Base-by-base conservation (phyloP, 1,140 invertebrate genomes). In the Bursaphelenchus mucronatus region DNA sequence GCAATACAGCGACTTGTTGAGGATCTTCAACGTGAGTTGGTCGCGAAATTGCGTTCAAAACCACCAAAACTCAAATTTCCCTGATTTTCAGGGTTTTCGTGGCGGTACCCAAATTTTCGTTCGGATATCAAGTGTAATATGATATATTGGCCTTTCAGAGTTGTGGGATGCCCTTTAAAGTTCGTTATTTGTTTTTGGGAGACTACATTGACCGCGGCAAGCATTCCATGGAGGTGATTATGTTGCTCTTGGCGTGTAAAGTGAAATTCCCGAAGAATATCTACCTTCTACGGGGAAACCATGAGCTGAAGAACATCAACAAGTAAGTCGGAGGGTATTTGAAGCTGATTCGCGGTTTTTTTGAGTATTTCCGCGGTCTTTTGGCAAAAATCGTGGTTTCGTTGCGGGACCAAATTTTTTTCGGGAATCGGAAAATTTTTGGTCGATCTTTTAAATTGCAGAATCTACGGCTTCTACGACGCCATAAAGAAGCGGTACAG, bases 241-340 rank as follows among this genome's bases (percentile, higher is more conserved):
- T 72, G 6, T 44, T 74, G 10, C 56, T 75, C 6, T 62, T 75
- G 19, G 66, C 70, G 13, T 66, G 56, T 17, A 75, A 75, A 61
- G 65, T 75, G 45, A 65, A 65, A 19, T 68, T 61, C 21, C 73
- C 73, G 10, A 70, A 52, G 55, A 67, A 69, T 15, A 55, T 76
- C 40, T 71, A 64, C 64, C 55, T 76, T 43, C 50, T 75, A 39
- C 64, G 73, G 21, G 73, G 73, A 52, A 75, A 75, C 62, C 73
- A 75, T 53, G 73, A 75, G 79, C 86, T 86, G 40, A 43, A 58
- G 10, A 58, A 68, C 13, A 68, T 61, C 17, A 69, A 57, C 15
- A 41, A 55, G 57, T 64, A 52, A 39, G 15, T 50, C 5, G 30
- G 15, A 55, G 39, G 17, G 53, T 1, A 19, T 0, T 21, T 15